Conservation (phyloP, 2,797 vertebrate species). For the Fratercula arctica region DNA sequence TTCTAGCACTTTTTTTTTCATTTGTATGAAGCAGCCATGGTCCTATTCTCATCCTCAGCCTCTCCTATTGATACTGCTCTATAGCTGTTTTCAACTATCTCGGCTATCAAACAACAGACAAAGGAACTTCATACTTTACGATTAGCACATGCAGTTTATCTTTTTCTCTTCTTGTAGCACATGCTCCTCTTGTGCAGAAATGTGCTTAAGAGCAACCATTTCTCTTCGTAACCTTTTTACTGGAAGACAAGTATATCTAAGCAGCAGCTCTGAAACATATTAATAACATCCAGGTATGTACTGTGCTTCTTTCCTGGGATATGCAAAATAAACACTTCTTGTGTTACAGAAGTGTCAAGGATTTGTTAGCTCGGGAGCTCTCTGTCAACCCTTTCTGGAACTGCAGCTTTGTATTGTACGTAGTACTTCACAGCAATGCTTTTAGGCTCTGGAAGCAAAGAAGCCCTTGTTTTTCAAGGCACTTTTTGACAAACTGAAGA, state of each 20-base stretch:
- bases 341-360: conserved; percentile 6
- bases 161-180: neutral
- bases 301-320: neutral
- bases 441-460: neutral
- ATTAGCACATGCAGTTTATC: neutral
- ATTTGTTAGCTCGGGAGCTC: neutral
- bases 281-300: neutral
- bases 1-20: neutral
- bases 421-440: neutral
- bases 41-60: neutral
- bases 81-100: neutral
- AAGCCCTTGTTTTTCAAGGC: neutral
- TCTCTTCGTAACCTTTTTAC: neutral
- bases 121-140: neutral
- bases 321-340: neutral
- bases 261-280: neutral
- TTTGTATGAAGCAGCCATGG: neutral
- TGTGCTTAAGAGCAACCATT: neutral
- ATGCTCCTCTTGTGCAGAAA: neutral
- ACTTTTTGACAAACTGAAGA: neutral
- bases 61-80: neutral
- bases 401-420: neutral
- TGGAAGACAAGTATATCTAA: neutral
- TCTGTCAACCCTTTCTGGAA: neutral
- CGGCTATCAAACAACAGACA: neutral